These are phyloP conservation scores for Crioceris asparagi DNA, from an alignment of 2,888 invertebrate species.

Conservation along the genomic window DNA sequence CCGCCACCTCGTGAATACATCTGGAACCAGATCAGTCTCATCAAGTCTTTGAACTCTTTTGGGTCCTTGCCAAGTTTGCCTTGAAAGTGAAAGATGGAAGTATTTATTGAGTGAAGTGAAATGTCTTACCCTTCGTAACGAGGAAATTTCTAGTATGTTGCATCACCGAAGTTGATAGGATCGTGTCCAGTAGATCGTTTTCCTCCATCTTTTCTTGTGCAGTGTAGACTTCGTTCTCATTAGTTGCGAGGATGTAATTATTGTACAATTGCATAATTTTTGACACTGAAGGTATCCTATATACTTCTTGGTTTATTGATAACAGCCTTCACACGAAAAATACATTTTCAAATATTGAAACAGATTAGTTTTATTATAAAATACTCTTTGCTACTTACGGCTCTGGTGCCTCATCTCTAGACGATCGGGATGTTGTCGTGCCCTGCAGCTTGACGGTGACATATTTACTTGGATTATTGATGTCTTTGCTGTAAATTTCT, in stretches of 20 bases:
- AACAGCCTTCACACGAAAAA: constrained; percentile 48
- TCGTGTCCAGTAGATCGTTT: constrained; percentile 64
- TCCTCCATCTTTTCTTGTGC: constrained; percentile 67
- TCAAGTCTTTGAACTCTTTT: constrained; percentile 58
- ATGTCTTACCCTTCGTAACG: constrained; percentile 39
- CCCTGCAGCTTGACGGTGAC: constrained; percentile 66
- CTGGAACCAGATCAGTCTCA: constrained; percentile 68
- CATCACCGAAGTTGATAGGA: constrained; percentile 70
- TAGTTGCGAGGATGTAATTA: constrained; percentile 71
- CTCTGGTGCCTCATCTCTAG: constrained; percentile 59
- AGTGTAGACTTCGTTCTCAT: constrained; percentile 66
- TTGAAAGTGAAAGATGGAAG: constrained; percentile 21
- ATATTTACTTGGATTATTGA: constrained; percentile 59
- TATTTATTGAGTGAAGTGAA: neutral
- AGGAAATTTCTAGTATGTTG: constrained; percentile 57
- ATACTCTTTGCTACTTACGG: constrained; percentile 52
- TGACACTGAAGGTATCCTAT: constrained; percentile 61
- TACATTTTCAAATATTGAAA: neutral
- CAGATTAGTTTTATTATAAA: neutral
- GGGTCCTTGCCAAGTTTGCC: constrained; percentile 54
- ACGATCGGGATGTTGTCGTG: constrained; percentile 57
- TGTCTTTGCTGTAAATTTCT: constrained; percentile 58
- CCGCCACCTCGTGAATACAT: constrained; percentile 73
- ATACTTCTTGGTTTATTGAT: constrained; percentile 49
- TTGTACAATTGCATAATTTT: constrained; percentile 66